Base-by-base conservation (phyloP, 1,140 invertebrate species). In the Physella acuta region DNA sequence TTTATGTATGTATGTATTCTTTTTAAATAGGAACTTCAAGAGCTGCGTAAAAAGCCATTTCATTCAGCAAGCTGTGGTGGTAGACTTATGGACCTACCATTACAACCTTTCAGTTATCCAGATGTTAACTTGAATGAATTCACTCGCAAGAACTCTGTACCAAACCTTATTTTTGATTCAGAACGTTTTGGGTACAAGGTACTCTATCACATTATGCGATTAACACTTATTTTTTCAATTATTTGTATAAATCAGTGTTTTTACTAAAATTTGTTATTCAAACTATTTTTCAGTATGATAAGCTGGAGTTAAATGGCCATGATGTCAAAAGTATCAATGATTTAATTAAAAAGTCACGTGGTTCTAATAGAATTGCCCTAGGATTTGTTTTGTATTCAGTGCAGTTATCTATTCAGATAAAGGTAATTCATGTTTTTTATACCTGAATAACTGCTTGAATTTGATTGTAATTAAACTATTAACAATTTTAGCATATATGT, bases 81-180 rank as follows among this genome's bases (percentile, higher is more conserved):
- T 17, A 28, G 60, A 3, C 16, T 37, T 20, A 56, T 76, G 49
- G 39, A 66, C 33, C 26, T 53, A 24, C 68, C 72, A 17, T 26
- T 76, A 26, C 33, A 67, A 33, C 74, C 74, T 11, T 76, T 76
- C 65, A 31, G 26, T 34, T 73, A 71, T 49, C 51, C 53, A 11
- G 49, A 51, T 30, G 31, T 70, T 37, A 76, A 76, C 60, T n/a
- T 53, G 4, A 71, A 73, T 52, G 24, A 33, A 0, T n/a, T 73
- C 16, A 76, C 74, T 5, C 53, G 65, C 16, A 49, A 65, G 36
- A 65, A 73, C 59, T 53, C 72, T 26, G 5, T 36, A 8, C 70
- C 74, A 4, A 58, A 34, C 14, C 33, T 65, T 11, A 26, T 68
- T 1, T 76, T 73, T 56, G 71, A 73, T 52, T 39, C 69, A 26